A percentile compares a stretch with the other conserved stretches of the same genome.
phyloP scores from a whole-genome alignment of 1,140 invertebrate genomes.

The Caenorhabditis elegans region WBcel235 BX284603.4:12979001-12979500 shows the following conservation, averaged over 20 bases:
- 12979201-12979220: conserved; percentile 46
- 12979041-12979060: conserved; percentile 8
- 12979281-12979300: background rate
- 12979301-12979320: conserved; percentile 48
- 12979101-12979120: background rate
- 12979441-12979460: conserved; percentile 23
- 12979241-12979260: conserved; percentile 35
- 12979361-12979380: conserved; percentile 43
- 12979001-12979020: conserved; percentile 9
- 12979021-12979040: background rate
- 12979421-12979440: conserved; percentile 47
- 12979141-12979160: too few relatives aligned
- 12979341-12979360: conserved; percentile 30
- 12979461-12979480: conserved; percentile 40
- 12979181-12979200: conserved; percentile 43
- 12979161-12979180: conserved; percentile 5
- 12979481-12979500: conserved; percentile 53
- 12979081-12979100: conserved; percentile 6
- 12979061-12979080: background rate
- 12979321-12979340: conserved; percentile 48
- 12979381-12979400: conserved; percentile 45
- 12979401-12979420: conserved; percentile 49
- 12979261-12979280: background rate
- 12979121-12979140: too few relatives aligned
- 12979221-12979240: conserved; percentile 45